Base-by-base conservation (phyloP, 2,797 vertebrate genomes). In the Pyrocephalus nanus region DNA sequence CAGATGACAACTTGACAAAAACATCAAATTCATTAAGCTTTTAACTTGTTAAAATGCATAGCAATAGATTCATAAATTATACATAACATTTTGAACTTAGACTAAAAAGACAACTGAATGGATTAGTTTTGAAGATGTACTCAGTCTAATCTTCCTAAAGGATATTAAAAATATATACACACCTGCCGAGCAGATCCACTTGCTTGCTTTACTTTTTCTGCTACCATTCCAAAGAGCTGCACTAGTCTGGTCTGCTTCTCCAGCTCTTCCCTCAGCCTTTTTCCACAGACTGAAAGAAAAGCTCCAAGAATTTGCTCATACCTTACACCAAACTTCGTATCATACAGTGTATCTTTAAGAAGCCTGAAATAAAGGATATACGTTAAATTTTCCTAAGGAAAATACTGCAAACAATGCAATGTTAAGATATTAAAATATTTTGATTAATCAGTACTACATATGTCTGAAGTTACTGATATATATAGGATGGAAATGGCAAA, bases 151-250 rank as follows among this genome's bases (percentile, higher is more conserved):
- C 36, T 72, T 76, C n/a, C 42, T 55, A 62, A 50, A 75, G 6
- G 47, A 32, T 10, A 77, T 38, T 42, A 62, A 62, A 86, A 87
- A 71, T 34, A 34, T 2, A 64, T 57, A 95, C 98, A 70, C 61
- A 99, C 99, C 98, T 99, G 99, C 95, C 99, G 97, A 15, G 98
- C 94, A 53, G 99, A 99, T 86, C 99, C 98, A 88, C 97, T 98
- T 1, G 99, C 98, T 95, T 99, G 99, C 51, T 98, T 98, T 81
- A 99, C 99, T 96, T 98, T 99, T 97, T 99, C 99, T 20, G 99
- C 99, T 88, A 99, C 98, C n/a, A 98, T 97, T 84, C 98, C 99
- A 93, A 99, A 97, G 90, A 99, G 98, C 30, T 98, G 99, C 66
- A 99, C 99, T 75, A 99, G 97, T 80, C 97, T 98, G 21, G 98